Conservation (phyloP, 2,113 vertebrate species). For the Centropus bengalensis region DNA sequence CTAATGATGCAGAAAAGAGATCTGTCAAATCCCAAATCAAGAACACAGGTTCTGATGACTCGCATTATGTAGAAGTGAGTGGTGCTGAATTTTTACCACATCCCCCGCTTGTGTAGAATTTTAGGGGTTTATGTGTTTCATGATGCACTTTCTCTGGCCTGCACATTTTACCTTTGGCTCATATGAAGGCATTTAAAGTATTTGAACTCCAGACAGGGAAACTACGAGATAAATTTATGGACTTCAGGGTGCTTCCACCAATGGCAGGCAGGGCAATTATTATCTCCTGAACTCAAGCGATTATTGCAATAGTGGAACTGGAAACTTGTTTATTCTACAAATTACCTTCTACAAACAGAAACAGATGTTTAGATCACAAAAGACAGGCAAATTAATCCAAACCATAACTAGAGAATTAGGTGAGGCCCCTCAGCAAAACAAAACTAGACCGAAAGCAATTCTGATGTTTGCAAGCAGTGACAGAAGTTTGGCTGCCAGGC, state of each 20-base stretch:
- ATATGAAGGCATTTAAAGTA: background rate
- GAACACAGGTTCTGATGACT: background rate
- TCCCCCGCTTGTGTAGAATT: background rate
- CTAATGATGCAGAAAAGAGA: background rate
- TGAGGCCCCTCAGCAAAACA: background rate
- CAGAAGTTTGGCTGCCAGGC: background rate
- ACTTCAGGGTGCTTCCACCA: background rate
- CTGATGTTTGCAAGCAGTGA: background rate
- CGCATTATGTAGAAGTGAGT: background rate
- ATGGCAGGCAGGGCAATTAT: background rate
- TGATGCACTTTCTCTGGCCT: background rate
- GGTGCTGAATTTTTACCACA: background rate
- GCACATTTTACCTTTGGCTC: background rate
- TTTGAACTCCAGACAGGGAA: background rate
- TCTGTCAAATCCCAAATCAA: background rate
- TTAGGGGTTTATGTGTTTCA: background rate
- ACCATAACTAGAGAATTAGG: background rate
- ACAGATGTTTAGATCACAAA: background rate
- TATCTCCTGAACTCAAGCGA: background rate
- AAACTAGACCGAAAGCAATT: background rate
- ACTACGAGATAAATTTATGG: background rate
- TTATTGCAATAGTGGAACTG: background rate
- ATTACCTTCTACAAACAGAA: conserved; percentile 12
- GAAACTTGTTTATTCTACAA: conserved; percentile 29
- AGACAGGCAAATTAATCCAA: conserved; percentile 15